phyloP scores from a whole-genome alignment of 1,140 invertebrate species.

The Holcopasites calliopsidis region DNA sequence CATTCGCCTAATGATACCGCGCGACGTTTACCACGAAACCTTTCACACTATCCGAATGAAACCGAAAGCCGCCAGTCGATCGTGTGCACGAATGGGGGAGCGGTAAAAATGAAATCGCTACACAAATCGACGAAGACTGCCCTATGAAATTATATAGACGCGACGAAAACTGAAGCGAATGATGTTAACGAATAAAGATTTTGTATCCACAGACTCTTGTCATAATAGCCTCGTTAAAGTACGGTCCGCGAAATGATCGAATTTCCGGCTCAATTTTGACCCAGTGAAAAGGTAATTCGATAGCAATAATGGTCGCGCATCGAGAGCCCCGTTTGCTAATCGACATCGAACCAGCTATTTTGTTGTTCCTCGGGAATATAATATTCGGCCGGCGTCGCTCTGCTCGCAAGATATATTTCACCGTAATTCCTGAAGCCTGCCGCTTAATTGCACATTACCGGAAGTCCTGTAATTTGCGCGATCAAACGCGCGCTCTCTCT shows the following conservation, averaged over 20 bases:
- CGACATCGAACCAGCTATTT: constrained; percentile 34
- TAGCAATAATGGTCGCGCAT: constrained; percentile 13
- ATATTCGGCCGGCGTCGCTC: neutral
- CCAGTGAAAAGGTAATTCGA: constrained; percentile 18
- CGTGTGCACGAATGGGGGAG: too few relatives aligned
- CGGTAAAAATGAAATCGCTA: too few relatives aligned
- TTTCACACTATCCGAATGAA: neutral
- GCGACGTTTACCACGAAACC: neutral
- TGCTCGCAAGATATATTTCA: constrained; percentile 10
- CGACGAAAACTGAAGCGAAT: neutral
- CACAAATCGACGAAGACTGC: too few relatives aligned
- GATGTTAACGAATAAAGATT: neutral
- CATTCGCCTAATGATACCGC: constrained; percentile 13
- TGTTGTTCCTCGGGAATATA: constrained; percentile 43
- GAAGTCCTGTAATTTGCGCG: constrained; percentile 10
- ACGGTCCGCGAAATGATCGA: constrained; percentile 14
- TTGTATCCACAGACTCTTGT: neutral
- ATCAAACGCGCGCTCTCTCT: constrained; percentile 24
- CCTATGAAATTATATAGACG: too few relatives aligned
- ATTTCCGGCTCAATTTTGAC: constrained; percentile 10
- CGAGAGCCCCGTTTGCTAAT: constrained; percentile 42
- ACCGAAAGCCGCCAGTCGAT: neutral
- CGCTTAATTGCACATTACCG: constrained; percentile 35
- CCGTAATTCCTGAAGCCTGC: constrained; percentile 24
- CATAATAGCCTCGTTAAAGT: constrained; percentile 8